These are phyloP conservation scores for Tridacna gigas DNA, from an alignment of 2,888 invertebrate species.

Conservation along the genomic window DNA sequence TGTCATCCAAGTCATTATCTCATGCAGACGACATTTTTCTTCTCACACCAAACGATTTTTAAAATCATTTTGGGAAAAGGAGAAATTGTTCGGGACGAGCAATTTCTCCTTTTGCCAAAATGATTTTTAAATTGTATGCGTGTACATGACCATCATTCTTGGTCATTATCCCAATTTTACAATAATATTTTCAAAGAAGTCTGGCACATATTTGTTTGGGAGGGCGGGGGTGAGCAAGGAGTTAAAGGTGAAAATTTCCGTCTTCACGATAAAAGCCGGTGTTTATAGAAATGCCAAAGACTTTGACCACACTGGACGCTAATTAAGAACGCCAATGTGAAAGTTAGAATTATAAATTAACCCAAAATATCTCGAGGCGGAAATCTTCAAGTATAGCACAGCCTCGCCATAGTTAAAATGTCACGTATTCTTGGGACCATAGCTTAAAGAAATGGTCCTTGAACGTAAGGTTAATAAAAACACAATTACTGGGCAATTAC, in stretches of 20 bases:
- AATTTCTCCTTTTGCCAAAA: background rate
- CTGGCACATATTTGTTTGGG: background rate
- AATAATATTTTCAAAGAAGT: background rate
- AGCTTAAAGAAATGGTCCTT: slow-evolving; percentile 50
- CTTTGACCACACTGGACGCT: slow-evolving; percentile 21
- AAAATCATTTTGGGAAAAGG: background rate
- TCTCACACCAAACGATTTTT: background rate
- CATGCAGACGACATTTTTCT: too few species aligned
- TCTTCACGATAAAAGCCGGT: too few species aligned
- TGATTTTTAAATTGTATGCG: background rate
- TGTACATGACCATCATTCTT: background rate
- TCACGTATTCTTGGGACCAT: slow-evolving; percentile 45
- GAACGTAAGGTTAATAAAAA: slow-evolving; percentile 64
- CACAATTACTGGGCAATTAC: slow-evolving; percentile 65
- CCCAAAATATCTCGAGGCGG: slow-evolving; percentile 35
- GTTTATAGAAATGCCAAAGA: background rate
- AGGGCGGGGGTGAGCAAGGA: too few species aligned
- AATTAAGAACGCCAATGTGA: slow-evolving; percentile 18
- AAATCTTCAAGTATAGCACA: slow-evolving; percentile 42
- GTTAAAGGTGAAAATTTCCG: too few species aligned
- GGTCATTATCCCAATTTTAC: background rate
- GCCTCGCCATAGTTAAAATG: slow-evolving; percentile 36
- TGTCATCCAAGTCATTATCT: too few species aligned
- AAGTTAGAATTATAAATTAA: slow-evolving; percentile 20
- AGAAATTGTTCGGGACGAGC: background rate